Percentiles rank a stretch among this genome's conserved stretches.
Conservation (phyloP, 2,113 vertebrate genomes). For the Oryzias javanicus region DNA sequence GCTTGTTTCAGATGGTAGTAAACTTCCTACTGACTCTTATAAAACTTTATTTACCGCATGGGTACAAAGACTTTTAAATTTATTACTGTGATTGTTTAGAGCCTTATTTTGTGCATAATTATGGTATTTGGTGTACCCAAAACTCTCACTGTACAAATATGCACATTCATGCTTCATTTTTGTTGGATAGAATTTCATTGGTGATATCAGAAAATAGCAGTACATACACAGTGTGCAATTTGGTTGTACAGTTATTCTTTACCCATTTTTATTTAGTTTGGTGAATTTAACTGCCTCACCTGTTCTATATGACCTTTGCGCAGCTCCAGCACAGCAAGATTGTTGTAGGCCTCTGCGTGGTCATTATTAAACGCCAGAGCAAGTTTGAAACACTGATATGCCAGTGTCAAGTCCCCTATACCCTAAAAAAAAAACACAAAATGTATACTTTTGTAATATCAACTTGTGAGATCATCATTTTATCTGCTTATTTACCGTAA, state of each 20-base stretch:
- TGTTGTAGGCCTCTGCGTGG: conserved; percentile 94
- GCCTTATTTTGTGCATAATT: no score
- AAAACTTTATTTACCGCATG: no score
- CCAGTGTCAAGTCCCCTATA: conserved; percentile 86
- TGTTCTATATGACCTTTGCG: conserved; percentile 88
- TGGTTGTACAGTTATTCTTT: neutral
- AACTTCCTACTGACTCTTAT: no score
- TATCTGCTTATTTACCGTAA: neutral
- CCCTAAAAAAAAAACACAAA: conserved; percentile 76
- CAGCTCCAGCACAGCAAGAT: conserved; percentile 93
- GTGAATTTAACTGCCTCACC: conserved; percentile 67
- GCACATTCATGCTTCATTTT: no score
- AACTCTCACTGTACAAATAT: no score
- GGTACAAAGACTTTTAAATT: no score
- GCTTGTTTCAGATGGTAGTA: no score
- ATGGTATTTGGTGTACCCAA: no score
- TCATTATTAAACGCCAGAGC: conserved; percentile 88
- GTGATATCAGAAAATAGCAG: no score
- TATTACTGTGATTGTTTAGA: no score
- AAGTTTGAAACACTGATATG: conserved; percentile 92
- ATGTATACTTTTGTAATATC: neutral
- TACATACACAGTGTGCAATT: no score
- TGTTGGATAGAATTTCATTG: no score
- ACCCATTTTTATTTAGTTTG: conserved; percentile 1
- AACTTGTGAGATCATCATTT: neutral